Evolutionary conservation across 2,113 vertebrate species (phyloP).

Genomic region (Sakesphorus luctuosus): DNA sequence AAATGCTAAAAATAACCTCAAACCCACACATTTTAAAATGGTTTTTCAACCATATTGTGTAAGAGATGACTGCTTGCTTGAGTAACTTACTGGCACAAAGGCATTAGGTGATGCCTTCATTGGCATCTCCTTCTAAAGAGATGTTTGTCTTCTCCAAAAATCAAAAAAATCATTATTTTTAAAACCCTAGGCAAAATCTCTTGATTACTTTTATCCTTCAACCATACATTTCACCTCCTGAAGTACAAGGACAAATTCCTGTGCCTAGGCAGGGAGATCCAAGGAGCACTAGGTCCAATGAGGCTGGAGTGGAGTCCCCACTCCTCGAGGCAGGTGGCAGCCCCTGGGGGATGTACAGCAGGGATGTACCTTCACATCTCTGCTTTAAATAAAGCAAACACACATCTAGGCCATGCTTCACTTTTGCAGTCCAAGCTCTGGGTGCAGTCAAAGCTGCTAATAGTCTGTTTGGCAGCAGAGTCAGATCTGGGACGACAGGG

Average conservation of each 20-base stretch:
- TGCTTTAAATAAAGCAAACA: neutral
- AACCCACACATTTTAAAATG: neutral
- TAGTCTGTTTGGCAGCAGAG: neutral
- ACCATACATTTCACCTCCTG: neutral
- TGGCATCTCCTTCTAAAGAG: neutral
- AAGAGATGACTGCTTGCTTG: neutral
- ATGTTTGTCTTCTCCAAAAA: neutral
- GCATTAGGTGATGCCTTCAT: neutral
- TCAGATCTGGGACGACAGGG: neutral
- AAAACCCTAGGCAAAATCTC: neutral
- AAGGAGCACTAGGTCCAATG: neutral
- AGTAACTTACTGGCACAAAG: neutral
- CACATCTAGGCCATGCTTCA: neutral
- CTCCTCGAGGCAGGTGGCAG: neutral
- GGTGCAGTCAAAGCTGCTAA: neutral
- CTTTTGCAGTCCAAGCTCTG: neutral
- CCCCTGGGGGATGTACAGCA: rapidly evolving
- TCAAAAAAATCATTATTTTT: neutral
- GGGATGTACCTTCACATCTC: neutral
- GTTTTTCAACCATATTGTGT: neutral
- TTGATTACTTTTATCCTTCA: neutral
- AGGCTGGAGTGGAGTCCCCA: neutral
- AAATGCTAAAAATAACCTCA: neutral
- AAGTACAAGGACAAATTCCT: neutral
- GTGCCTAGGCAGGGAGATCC: neutral